phyloP scores from a whole-genome alignment of 2,113 vertebrate genomes.

The Mionectes macconnelli region DNA sequence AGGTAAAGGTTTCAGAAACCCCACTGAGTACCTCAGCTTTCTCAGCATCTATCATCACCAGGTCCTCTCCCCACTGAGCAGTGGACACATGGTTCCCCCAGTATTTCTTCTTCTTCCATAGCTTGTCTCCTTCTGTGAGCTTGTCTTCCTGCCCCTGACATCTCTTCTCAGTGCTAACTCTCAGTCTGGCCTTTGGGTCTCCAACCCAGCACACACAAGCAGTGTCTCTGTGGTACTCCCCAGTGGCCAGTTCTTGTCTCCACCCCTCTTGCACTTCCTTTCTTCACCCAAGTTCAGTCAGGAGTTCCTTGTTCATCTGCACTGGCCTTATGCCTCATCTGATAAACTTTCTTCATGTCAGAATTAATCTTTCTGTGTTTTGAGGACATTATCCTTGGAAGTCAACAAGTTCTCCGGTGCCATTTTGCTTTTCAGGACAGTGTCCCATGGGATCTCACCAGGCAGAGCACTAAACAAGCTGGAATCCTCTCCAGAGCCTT shows the following conservation, averaged over 20 bases:
- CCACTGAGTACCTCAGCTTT: neutral
- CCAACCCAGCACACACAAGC: neutral
- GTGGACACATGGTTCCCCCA: neutral
- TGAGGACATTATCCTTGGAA: neutral
- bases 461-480: neutral
- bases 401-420: neutral
- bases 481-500: neutral
- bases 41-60: neutral
- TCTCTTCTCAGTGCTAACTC: neutral
- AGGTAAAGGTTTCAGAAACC: neutral
- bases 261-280: accelerated
- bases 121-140: neutral
- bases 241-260: neutral
- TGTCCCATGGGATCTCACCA: neutral
- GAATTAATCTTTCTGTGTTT: neutral
- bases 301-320: neutral
- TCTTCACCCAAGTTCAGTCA: neutral
- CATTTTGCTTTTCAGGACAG: neutral
- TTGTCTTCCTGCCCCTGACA: neutral
- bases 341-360: neutral
- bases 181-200: neutral
- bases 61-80: neutral
- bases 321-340: neutral
- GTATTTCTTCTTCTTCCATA: neutral
- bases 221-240: neutral